Conservation (phyloP, 2,888 invertebrate species). For the Lymantria monacha region DNA sequence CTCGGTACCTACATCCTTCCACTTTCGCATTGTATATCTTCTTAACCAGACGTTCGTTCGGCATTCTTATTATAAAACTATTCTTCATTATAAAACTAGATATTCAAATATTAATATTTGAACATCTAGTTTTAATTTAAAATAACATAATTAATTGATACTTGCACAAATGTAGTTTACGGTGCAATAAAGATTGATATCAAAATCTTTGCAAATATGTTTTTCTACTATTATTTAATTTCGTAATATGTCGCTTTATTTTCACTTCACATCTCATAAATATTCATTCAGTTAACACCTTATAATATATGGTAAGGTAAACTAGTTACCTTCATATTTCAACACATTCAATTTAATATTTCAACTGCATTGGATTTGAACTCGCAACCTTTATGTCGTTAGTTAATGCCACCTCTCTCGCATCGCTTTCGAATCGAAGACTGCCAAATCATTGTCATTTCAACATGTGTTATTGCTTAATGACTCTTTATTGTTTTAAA, state of each 20-base stretch:
- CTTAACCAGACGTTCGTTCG: too few relatives aligned
- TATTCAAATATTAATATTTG: too few relatives aligned
- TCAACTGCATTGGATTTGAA: constrained; percentile 9
- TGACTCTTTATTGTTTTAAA: background rate
- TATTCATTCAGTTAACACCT: constrained; percentile 6
- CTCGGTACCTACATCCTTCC: too few relatives aligned
- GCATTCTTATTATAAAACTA: too few relatives aligned
- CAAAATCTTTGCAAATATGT: too few relatives aligned
- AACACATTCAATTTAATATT: constrained; percentile 10
- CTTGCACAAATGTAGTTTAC: too few relatives aligned
- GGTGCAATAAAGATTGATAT: too few relatives aligned
- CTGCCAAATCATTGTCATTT: background rate
- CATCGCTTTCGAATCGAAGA: constrained; percentile 8
- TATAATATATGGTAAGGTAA: constrained; percentile 7
- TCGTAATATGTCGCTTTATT: too few relatives aligned
- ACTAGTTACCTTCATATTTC: background rate
- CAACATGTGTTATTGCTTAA: background rate
- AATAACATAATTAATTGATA: too few relatives aligned
- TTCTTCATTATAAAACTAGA: too few relatives aligned
- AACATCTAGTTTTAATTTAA: too few relatives aligned
- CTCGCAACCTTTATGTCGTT: constrained; percentile 10
- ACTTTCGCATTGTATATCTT: too few relatives aligned
- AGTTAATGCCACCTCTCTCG: constrained; percentile 9
- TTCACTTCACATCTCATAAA: background rate
- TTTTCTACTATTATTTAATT: background rate